These are phyloP conservation scores for Coracopsis vasa DNA, from an alignment of 2,113 vertebrate genomes.

Conservation along the genomic window DNA sequence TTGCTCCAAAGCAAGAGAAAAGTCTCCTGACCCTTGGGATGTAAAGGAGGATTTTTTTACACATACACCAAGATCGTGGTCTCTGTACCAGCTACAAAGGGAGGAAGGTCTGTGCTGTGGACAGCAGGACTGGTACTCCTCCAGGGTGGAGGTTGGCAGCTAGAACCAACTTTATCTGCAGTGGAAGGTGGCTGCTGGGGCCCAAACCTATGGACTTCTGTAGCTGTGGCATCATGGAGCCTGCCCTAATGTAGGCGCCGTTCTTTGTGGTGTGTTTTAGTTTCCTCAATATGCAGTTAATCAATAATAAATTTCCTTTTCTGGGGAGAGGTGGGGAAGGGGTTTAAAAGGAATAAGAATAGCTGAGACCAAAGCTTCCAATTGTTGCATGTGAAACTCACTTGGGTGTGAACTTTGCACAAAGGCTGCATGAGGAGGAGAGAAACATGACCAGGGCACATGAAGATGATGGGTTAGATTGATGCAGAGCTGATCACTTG, in stretches of 20 bases:
- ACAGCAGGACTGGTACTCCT: background rate
- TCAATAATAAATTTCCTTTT: background rate
- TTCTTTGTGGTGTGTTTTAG: background rate
- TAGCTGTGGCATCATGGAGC: background rate
- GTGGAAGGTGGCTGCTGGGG: background rate
- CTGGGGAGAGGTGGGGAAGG: fast-evolving
- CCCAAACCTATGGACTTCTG: background rate
- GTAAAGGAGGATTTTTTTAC: background rate
- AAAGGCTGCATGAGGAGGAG: fast-evolving
- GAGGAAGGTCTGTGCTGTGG: background rate
- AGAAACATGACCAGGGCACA: fast-evolving
- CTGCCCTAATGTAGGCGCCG: background rate
- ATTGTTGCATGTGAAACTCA: background rate
- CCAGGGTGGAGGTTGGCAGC: background rate
- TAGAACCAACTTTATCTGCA: background rate
- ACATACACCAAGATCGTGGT: background rate
- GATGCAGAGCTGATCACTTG: background rate
- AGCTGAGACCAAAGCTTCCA: background rate
- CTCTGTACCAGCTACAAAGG: background rate
- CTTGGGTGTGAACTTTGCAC: background rate
- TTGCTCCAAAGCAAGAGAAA: background rate
- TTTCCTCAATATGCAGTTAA: background rate
- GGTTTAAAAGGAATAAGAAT: background rate
- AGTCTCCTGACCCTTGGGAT: background rate
- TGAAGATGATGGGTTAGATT: fast-evolving